Percentiles rank a stretch among this genome's conserved stretches.
These are phyloP conservation scores for Thermophis baileyi DNA, from an alignment of 2,113 vertebrate species.

Conservation along the genomic window DNA sequence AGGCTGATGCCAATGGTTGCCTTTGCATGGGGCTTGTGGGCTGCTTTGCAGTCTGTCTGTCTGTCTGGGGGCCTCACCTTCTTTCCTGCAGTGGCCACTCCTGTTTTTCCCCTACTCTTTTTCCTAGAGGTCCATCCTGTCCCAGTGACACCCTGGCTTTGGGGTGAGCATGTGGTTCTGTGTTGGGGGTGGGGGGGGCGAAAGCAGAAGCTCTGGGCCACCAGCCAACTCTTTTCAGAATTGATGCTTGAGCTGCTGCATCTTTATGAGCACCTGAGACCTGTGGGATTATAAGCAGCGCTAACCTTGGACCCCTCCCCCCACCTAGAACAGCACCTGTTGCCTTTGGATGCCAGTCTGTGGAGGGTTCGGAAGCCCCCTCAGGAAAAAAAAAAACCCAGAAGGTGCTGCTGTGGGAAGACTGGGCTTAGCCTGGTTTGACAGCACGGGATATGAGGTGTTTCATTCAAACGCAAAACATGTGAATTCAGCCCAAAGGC, in stretches of 20 bases:
- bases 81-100: neutral
- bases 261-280: neutral
- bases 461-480: neutral
- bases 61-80: neutral
- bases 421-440: neutral
- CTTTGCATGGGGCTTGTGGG: neutral
- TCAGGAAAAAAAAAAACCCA: neutral
- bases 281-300: neutral
- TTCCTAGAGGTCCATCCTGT: neutral
- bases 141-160: neutral
- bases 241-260: neutral
- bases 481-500: neutral
- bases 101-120: neutral
- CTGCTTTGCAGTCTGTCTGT: neutral
- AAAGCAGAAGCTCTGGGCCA: neutral
- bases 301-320: neutral
- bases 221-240: neutral
- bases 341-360: neutral
- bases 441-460: fast-evolving
- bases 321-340: neutral
- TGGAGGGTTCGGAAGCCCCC: neutral
- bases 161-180: neutral
- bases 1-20: neutral
- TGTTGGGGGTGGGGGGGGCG: neutral
- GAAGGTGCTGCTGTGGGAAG: neutral